Evolutionary conservation across 2,888 invertebrate species (phyloP), one percentile per base, ranked within the genome.

Genomic region (Venustoraphidia nigricollis): DNA sequence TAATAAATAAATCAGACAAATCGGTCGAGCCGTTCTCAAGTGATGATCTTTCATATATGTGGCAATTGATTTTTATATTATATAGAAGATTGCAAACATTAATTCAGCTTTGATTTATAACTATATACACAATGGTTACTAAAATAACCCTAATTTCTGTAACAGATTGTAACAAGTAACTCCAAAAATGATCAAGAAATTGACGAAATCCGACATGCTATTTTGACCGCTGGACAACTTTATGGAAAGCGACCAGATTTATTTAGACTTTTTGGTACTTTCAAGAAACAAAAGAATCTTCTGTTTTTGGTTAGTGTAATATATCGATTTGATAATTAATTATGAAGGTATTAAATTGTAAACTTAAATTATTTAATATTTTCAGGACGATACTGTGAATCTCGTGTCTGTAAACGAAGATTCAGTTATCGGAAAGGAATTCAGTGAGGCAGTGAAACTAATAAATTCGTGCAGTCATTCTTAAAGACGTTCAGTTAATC

Each of bases 261-360:
- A 8, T 75, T 83, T 58, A 76, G 76, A 52, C 70, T 83, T 45
- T 83, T 81, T 56, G 83, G 83, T 34, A 58, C 65, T n/a, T 76
- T 68, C 63, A 66, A 69, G 39, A 72, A 69, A 11, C 61, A 66
- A 43, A 59, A 65, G 10, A 69, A 76, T 57, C 54, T 76, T 11
- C 59, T 76, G 8, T 76, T 76, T 58, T 72, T 69, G 65, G 75
- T 75, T 62, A 55, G 53, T 35, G 36, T 8, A 34, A 42, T 3
- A 43, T 36, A 36, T 27, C 27, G 6, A 27, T 27, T 27, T 27
- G 4, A 3, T 17, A 17, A 27, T 27, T 27, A 27, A 27, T 17
- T 27, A 27, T 27, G 13, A 9, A 10, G 14, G 36, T 11, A 36
- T n/a, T 27, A 35, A 35, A 44, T 10, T 10, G 11, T 13, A 3